Percentiles rank a stretch among this genome's conserved stretches.
phyloP scores from a whole-genome alignment of 2,113 vertebrate genomes.

The Campylorhamphus procurvoides region DNA sequence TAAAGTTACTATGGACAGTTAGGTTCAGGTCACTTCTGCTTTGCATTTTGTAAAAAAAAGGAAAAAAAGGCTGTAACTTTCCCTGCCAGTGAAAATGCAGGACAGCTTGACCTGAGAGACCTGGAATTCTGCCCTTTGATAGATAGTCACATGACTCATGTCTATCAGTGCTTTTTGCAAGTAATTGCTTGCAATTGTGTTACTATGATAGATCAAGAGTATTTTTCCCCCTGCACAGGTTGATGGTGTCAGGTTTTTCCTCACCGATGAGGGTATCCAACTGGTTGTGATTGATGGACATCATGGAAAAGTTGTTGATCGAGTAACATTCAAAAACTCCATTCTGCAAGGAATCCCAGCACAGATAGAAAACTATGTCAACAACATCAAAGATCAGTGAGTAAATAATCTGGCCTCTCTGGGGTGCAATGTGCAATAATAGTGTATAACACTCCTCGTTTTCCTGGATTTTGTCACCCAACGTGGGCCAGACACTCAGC shows the following conservation, averaged over 20 bases:
- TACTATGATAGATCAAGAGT: background rate
- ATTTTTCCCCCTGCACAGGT: conserved; percentile 74
- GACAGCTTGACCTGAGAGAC: background rate
- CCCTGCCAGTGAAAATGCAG: background rate
- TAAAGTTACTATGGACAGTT: background rate
- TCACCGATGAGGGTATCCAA: conserved; percentile 87
- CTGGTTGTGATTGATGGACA: conserved; percentile 86
- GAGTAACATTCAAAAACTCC: conserved; percentile 79
- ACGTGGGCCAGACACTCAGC: background rate
- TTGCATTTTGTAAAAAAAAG: background rate
- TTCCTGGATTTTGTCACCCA: background rate
- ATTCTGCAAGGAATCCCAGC: conserved; percentile 89
- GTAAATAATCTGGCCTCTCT: conserved; percentile 32
- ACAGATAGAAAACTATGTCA: conserved; percentile 87
- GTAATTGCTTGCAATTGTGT: background rate
- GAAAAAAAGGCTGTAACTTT: background rate
- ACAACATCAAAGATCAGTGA: conserved; percentile 84
- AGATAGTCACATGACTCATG: rapidly evolving
- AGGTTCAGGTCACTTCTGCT: background rate
- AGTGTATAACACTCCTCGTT: background rate
- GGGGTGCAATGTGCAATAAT: background rate
- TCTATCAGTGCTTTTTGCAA: background rate
- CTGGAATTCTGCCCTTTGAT: background rate
- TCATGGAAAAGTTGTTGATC: conserved; percentile 83
- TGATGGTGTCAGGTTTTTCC: conserved; percentile 81